Conservation (phyloP, 1,140 invertebrate genomes). For the Drosophila ohnishii region DNA sequence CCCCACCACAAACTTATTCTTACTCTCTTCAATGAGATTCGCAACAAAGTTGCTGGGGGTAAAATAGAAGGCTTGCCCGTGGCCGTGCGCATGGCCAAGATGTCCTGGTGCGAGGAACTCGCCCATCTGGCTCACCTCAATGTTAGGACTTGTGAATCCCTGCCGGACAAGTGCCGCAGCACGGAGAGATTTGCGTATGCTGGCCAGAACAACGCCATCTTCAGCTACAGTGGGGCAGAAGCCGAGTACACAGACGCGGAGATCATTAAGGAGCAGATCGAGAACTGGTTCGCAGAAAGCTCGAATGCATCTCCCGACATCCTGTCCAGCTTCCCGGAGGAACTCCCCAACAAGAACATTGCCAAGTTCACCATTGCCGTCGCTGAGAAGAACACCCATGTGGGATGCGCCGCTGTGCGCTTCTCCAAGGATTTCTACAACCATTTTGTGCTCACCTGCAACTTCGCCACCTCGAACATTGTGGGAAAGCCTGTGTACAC, state of each 20-base stretch:
- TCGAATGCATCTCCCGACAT: slow-evolving; percentile 56
- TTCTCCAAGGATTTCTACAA: slow-evolving; percentile 62
- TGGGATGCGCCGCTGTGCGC: slow-evolving; percentile 59
- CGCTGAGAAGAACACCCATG: slow-evolving; percentile 60
- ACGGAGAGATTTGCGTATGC: slow-evolving; percentile 64
- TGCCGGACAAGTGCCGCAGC: slow-evolving; percentile 65
- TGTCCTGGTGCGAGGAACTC: slow-evolving; percentile 71
- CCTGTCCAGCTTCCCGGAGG: slow-evolving; percentile 56
- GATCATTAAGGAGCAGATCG: slow-evolving; percentile 68
- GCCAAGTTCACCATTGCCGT: slow-evolving; percentile 66
- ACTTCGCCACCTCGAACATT: slow-evolving; percentile 59
- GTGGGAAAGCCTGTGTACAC: slow-evolving; percentile 59
- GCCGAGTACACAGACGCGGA: slow-evolving; percentile 57
- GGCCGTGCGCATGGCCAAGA: slow-evolving; percentile 66
- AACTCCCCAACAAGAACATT: slow-evolving; percentile 56
- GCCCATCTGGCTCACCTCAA: slow-evolving; percentile 54
- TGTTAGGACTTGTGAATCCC: slow-evolving; percentile 49
- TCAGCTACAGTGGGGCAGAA: slow-evolving; percentile 60
- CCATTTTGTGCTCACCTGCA: slow-evolving; percentile 62
- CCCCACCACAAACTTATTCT: too few relatives aligned
- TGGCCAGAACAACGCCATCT: slow-evolving; percentile 63
- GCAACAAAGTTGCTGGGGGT: slow-evolving; percentile 43
- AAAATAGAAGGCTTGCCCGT: slow-evolving; percentile 49
- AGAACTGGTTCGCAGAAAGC: slow-evolving; percentile 65
- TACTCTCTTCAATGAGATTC: too few relatives aligned